phyloP scores from a whole-genome alignment of 1,140 invertebrate genomes.

The Triops cancriformis region DNA sequence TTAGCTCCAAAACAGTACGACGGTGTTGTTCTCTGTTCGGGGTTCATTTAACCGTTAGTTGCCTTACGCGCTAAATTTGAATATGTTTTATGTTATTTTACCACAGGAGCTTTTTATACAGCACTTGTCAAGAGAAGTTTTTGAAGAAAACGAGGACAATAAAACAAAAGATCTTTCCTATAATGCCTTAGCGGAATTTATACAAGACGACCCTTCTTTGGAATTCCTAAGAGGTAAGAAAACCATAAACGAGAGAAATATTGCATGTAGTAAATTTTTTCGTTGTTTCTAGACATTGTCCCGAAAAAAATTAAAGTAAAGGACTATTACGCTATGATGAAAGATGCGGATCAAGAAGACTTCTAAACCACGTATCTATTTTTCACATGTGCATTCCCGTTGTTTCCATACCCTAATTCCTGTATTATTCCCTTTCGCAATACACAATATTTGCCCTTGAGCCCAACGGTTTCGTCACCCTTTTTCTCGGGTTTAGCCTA shows the following conservation, averaged over 20 bases:
- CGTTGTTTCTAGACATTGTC: not conserved
- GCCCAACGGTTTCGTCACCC: not conserved
- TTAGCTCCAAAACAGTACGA: not conserved
- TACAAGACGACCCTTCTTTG: not conserved
- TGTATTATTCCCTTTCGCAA: not conserved
- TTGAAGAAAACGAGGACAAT: not conserved
- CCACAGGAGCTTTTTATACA: not conserved
- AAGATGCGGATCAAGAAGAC: not conserved
- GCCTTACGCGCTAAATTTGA: not conserved
- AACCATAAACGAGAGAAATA: not conserved
- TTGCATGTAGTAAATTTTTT: not conserved
- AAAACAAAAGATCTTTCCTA: not conserved
- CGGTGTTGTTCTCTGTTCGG: not conserved
- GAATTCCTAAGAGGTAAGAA: not conserved
- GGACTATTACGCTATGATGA: not conserved
- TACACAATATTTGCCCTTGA: slow-evolving; percentile 2
- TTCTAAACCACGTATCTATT: not conserved
- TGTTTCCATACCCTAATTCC: not conserved
- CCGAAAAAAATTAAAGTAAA: not conserved
- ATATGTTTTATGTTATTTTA: not conserved
- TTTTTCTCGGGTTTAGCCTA: not conserved
- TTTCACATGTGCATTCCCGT: not conserved
- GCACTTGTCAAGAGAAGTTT: not conserved
- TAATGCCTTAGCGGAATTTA: not conserved
- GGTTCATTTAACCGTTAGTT: not conserved